Base-by-base conservation (phyloP, 1,140 invertebrate species). In the Drosophila pachea region DNA sequence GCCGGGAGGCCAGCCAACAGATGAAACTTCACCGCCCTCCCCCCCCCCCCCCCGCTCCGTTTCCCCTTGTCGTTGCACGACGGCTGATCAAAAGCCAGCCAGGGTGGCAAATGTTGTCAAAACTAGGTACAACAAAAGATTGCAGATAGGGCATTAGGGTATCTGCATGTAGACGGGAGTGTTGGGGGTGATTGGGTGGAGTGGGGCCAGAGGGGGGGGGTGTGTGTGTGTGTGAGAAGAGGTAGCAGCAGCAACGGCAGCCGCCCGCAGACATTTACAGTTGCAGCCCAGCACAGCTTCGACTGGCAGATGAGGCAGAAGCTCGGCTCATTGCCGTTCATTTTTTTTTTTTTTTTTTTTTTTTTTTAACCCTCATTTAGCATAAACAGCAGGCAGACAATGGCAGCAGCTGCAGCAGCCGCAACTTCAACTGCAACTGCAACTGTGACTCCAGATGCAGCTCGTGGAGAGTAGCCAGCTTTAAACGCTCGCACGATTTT, bases 401-500 rank as follows among this genome's bases (percentile, higher is more conserved):
- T 62, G 43, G 49, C 29, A 64, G 53, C 67, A 50, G 66, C 43
- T 49, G 75, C 74, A 38, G 60, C 72, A 33, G 68, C 54, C 2
- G n/a, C 55, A 8, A 8, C 56, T n/a, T n/a, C n/a, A 47, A 47
- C 43, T 47, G 36, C 76, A 67, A 43, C 61, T 76, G 32, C 48
- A 56, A 53, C 72, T 68, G n/a, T 31, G 47, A 47, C 61, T 47
- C 40, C 29, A 52, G 45, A 55, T 33, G 35, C 54, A 36, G 0
- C 53, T 60, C 54, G 53, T 43, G 6, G 48, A 50, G 47, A 50
- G 47, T 64, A 73, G 61, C 55, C 45, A 50, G 76, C 67, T 75
- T 79, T 84, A 84, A 84, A 79, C 76, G 76, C 76, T 81, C 81
- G 81, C 81, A 86, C 81, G 81, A 84, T 84, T 86, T 86, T 81